These are phyloP conservation scores for Oxygymnocypris stewartii DNA, from an alignment of 2,113 vertebrate species.

Conservation along the genomic window DNA sequence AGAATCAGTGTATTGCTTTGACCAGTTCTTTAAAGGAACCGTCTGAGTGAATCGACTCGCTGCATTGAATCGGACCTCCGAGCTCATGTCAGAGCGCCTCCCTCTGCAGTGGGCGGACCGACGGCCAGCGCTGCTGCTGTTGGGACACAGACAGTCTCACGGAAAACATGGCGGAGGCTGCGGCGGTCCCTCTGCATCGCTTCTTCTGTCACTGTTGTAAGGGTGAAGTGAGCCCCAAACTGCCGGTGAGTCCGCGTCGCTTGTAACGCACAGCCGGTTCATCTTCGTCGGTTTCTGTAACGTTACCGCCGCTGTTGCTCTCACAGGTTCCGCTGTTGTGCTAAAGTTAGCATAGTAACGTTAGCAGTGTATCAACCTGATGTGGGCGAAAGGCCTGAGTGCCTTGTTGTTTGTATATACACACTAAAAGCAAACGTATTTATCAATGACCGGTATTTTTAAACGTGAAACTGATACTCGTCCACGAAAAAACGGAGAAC, in stretches of 20 bases:
- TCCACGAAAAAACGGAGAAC: background rate
- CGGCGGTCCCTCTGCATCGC: constrained; percentile 88
- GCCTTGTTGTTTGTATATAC: constrained; percentile 9
- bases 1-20: background rate
- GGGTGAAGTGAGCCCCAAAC: constrained; percentile 94
- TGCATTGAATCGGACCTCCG: background rate
- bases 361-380: constrained; percentile 24
- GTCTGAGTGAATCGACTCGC: background rate
- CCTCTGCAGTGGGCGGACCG: constrained; percentile 63
- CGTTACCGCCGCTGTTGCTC: background rate
- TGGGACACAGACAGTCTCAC: constrained; percentile 32
- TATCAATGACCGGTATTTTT: background rate
- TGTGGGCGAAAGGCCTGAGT: constrained; percentile 29
- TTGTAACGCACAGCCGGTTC: background rate
- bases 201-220: constrained; percentile 99
- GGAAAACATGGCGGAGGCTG: constrained; percentile 94
- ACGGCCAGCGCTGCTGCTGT: constrained; percentile 75
- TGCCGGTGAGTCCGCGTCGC: constrained; percentile 83
- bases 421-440: background rate
- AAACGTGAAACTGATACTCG: background rate
- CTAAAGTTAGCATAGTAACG: constrained; percentile 40
- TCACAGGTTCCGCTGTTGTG: constrained; percentile 14
- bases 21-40: background rate
- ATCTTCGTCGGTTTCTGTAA: background rate
- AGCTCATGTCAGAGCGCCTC: constrained; percentile 13